phyloP scores from a whole-genome alignment of 2,888 invertebrate species.

The Melikaiella ostensackeni region DNA sequence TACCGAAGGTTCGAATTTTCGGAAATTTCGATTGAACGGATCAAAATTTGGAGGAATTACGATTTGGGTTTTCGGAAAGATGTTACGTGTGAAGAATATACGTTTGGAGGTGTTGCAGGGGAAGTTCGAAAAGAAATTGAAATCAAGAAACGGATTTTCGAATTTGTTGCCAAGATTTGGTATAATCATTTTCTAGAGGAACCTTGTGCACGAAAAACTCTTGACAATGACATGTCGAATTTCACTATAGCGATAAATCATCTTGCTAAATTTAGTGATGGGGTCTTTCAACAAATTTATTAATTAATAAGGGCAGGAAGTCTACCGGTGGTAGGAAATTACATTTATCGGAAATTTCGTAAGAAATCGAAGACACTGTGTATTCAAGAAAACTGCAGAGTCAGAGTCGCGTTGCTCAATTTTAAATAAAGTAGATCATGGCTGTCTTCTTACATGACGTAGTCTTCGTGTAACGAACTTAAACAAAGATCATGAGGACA shows the following conservation, averaged over 20 bases:
- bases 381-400: constrained; percentile 10
- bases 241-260: background rate
- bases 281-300: background rate
- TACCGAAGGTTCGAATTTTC: background rate
- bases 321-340: background rate
- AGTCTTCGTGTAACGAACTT: background rate
- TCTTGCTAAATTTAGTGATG: background rate
- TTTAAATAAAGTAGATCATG: background rate
- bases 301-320: constrained; percentile 11
- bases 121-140: too few relatives aligned
- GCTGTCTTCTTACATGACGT: constrained; percentile 15
- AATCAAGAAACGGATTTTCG: too few relatives aligned
- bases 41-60: too few relatives aligned
- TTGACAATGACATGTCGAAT: background rate
- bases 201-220: background rate
- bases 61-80: too few relatives aligned
- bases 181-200: too few relatives aligned
- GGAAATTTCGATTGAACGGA: background rate
- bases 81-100: too few relatives aligned
- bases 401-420: background rate
- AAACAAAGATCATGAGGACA: too few relatives aligned
- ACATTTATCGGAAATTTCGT: constrained; percentile 13
- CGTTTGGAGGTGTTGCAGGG: too few relatives aligned
- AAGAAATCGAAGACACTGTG: background rate
- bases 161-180: too few relatives aligned